Evolutionary conservation across 2,888 invertebrate species (phyloP), one percentile per base, ranked within the genome.

Genomic region (Sinodicranocentrus sp.): DNA sequence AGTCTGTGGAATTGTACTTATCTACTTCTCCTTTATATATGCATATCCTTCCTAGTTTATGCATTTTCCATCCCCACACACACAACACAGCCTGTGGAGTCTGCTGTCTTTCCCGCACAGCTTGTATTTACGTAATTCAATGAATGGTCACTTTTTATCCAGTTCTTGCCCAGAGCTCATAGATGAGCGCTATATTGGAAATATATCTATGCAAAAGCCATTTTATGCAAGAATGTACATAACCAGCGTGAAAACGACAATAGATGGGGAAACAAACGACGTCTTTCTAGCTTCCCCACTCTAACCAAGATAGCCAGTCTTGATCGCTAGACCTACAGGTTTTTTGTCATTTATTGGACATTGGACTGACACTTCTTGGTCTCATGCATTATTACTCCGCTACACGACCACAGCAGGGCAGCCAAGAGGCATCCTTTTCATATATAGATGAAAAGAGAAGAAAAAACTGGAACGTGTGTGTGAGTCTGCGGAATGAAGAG

Each of bases 271-370:
- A 39, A 13, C 6, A 39, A 39, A 13, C 39, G 39, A 39, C 13
- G 39, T 39, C 8, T 39, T 8, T 39, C 8, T 39, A 39, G 6
- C 13, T 39, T 39, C 13, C 39, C 13, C n/a, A n/a, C n/a, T n/a
- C n/a, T n/a, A n/a, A 33, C 33, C 33, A 10, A 61, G 48, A 75
- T 75, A 48, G 33, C 33, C 57, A 48, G 57, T 23, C 52, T 67
- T 54, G 72, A 72, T 72, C 48, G 57, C 33, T 68, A 54, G 73
- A 73, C 82, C 67, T 82, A 82, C 82, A 82, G 82, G 82, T 82
- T 75, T 68, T 79, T 73, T 82, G 82, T 82, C 82, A 82, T 82
- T 82, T 82, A 82, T 82, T 82, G 73, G 82, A 82, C 82, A 68
- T 73, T 68, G 23, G 68, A 82, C 68, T 82, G 82, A 82, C 82